A percentile compares a stretch with the other conserved stretches of the same genome.
phyloP scores from a whole-genome alignment of 1,140 invertebrate genomes.

The Oryctes rhinoceros region DNA sequence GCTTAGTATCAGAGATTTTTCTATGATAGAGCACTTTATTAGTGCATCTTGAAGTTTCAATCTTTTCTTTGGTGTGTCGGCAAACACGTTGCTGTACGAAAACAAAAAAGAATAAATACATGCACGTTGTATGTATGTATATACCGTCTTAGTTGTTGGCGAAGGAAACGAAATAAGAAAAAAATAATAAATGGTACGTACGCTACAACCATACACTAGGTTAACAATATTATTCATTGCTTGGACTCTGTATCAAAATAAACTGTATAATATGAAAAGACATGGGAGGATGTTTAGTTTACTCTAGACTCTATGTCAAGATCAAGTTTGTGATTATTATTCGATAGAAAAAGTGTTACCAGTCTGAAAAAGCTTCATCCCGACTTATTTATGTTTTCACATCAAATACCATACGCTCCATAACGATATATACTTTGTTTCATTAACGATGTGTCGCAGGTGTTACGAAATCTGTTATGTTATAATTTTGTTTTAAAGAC shows the following conservation, averaged over 20 bases:
- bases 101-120: not conserved
- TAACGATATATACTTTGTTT: not conserved
- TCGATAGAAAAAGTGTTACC: constrained; percentile 1
- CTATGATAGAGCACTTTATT: not conserved
- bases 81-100: not conserved
- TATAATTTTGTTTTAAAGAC: too few relatives aligned
- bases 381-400: constrained; percentile 14
- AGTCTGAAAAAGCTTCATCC: not conserved
- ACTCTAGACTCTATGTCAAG: constrained; percentile 12
- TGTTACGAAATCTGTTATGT: not conserved
- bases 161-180: not conserved
- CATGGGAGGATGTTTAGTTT: constrained; percentile 23
- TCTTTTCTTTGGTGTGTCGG: not conserved
- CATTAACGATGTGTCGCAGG: not conserved
- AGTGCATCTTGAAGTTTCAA: not conserved
- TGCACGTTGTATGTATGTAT: not conserved
- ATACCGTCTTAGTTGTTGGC: not conserved
- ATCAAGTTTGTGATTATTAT: constrained; percentile 14
- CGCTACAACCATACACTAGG: constrained; percentile 12
- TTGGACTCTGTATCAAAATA: constrained; percentile 27
- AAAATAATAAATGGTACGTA: not conserved
- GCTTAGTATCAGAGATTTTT: too few relatives aligned
- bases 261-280: constrained; percentile 6
- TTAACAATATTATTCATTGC: constrained; percentile 34
- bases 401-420: not conserved